Evolutionary conservation across 2,797 vertebrate genomes (phyloP).

Genomic region (Etheostoma nigrum): DNA sequence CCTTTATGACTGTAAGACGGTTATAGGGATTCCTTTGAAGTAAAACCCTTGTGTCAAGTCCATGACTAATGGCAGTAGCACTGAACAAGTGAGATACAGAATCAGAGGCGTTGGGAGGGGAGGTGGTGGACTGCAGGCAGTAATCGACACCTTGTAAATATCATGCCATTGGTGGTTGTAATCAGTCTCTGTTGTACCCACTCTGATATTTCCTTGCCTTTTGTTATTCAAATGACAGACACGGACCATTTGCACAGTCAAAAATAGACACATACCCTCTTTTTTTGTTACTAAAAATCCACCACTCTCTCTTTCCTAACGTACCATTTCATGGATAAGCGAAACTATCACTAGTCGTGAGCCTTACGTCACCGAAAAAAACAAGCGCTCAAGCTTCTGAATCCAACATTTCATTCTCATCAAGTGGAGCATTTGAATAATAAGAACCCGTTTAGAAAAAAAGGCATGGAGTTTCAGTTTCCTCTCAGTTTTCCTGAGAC

Average conservation of each 20-base stretch:
- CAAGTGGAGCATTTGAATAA: constrained; percentile 59
- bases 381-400: constrained; percentile 47
- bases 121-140: constrained; percentile 80
- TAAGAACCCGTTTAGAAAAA: constrained; percentile 80
- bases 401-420: constrained; percentile 55
- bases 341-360: constrained; percentile 36
- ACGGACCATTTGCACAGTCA: constrained; percentile 41
- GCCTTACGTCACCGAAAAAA: constrained; percentile 40
- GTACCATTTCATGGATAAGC: constrained; percentile 51
- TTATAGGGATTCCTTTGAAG: constrained; percentile 82
- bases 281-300: constrained; percentile 39
- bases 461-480: constrained; percentile 81
- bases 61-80: constrained; percentile 84
- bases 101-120: constrained; percentile 74
- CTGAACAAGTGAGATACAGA: constrained; percentile 79
- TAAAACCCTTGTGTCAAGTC: constrained; percentile 83
- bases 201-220: constrained; percentile 66
- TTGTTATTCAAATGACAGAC: constrained; percentile 51
- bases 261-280: constrained; percentile 45
- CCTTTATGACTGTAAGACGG: constrained; percentile 87
- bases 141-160: constrained; percentile 75
- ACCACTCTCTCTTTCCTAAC: constrained; percentile 42
- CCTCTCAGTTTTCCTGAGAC: constrained; percentile 84
- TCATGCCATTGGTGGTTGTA: constrained; percentile 72
- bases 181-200: constrained; percentile 68